Evolutionary conservation across 2,797 vertebrate species (phyloP), one percentile per base, ranked within the genome.

Genomic region (Sebastes vulpes): DNA sequence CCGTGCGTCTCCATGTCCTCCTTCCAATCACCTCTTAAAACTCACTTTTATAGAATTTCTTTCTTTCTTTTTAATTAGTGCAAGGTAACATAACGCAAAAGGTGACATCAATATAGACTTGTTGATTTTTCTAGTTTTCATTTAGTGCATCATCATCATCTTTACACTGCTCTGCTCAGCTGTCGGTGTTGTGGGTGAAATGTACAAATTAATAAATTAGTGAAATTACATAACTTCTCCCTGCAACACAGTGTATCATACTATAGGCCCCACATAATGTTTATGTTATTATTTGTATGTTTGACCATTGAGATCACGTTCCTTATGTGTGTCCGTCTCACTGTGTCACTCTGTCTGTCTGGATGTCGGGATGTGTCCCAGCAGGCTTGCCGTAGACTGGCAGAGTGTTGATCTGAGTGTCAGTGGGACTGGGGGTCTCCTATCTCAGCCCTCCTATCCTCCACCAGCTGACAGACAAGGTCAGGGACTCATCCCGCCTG

Each of bases 381-480:
- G 73, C 88, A 92, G 93, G 73, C 89, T 88, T 79, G 75, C 88
- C 28, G 7, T 80, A 83, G 88, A 93, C 91, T 92, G 91, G 87
- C 92, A 94, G 84, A 90, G 87, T 93, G 93, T 93, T 92, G 89
- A 90, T 92, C 77, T 77, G 85, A 77, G 90, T 95, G 94, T 93
- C 92, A 90, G 65, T 79, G 88, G 92, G 86, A 89, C 72, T 31
- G 64, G 87, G 83, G 89, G 81, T 93, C 90, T 92, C 82, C 90
- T 85, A 86, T 84, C 86, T 69, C 85, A 80, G 83, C 69, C 74
- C 83, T 92, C 79, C 78, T 77, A 75, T 89, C 81, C 48, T 82
- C 77, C 89, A 89, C 79, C 85, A 61, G 85, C 93, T 96, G 96
- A 96, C 95, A 96, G 96, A 91, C 92, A 95, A 96, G 96, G 96